A percentile compares a stretch with the other conserved stretches of the same genome.
Evolutionary conservation across 1,140 invertebrate species (phyloP).

Genomic region (Stenopsyche tienmushanensis): DNA sequence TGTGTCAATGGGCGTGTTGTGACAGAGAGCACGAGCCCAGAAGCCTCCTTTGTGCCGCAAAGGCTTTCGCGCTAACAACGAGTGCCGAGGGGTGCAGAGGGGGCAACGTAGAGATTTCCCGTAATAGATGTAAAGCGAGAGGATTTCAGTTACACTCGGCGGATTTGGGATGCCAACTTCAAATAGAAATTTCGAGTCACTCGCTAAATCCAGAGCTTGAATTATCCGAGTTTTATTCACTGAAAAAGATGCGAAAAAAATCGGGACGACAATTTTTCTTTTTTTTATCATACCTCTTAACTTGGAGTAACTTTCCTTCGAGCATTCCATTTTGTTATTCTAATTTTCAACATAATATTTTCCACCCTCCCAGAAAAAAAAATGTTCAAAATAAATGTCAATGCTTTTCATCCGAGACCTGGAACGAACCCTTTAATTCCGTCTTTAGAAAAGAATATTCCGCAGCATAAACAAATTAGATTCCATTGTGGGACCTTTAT

Average conservation of each 20-base stretch:
- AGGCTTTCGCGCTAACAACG: conserved; percentile 18
- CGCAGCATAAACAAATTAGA: no score
- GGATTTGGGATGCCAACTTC: conserved; percentile 35
- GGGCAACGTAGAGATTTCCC: background rate
- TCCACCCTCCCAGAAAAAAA: no score
- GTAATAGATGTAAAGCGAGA: conserved; percentile 37
- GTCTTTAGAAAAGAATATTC: no score
- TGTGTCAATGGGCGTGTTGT: conserved; percentile 5
- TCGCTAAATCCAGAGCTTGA: conserved; percentile 23
- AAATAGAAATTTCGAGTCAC: conserved; percentile 30
- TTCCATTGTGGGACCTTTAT: no score
- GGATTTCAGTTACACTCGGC: conserved; percentile 29
- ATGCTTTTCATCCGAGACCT: no score
- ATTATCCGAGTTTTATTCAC: conserved; percentile 35
- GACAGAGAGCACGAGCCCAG: conserved; percentile 16
- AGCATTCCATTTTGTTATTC: no score
- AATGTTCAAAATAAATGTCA: no score
- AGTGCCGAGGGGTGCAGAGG: background rate
- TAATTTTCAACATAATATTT: no score
- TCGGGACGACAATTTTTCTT: no score
- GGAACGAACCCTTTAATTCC: no score
- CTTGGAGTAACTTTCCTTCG: no score
- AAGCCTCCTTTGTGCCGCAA: conserved; percentile 19
- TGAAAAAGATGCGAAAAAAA: conserved; percentile 7
- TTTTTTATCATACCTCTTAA: no score